Evolutionary conservation across 2,888 invertebrate genomes (phyloP).

Genomic region (Cordilura impudica): DNA sequence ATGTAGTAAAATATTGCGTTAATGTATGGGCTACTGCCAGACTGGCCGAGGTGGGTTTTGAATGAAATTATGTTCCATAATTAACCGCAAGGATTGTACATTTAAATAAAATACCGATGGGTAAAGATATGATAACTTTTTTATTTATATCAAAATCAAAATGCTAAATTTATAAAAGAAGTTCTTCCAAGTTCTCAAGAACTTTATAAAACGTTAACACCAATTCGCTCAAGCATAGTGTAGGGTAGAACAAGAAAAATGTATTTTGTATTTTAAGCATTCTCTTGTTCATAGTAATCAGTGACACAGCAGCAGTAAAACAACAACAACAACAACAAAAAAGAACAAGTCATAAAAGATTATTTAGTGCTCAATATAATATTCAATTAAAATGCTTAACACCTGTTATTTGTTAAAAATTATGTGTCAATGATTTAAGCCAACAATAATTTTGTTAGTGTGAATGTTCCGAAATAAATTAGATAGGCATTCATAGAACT

Average conservation of each 20-base stretch:
- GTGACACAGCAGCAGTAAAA: not conserved
- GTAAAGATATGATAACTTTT: too few species aligned
- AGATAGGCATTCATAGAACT: not conserved
- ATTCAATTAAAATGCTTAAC: constrained; percentile 66
- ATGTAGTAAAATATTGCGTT: too few species aligned
- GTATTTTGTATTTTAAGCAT: not conserved
- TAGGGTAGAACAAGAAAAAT: not conserved
- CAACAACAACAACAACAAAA: constrained; percentile 13
- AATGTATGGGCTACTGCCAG: too few species aligned
- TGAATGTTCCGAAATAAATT: not conserved
- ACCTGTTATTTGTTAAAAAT: constrained; percentile 70
- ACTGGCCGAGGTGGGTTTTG: too few species aligned
- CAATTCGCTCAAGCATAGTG: too few species aligned
- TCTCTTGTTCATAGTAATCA: not conserved
- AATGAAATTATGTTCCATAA: too few species aligned
- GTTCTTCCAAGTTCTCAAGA: too few species aligned
- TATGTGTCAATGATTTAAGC: constrained; percentile 71
- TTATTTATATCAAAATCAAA: too few species aligned
- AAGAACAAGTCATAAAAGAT: constrained; percentile 14
- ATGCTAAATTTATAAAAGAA: too few species aligned
- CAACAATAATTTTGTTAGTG: constrained; percentile 60
- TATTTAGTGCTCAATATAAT: constrained; percentile 44
- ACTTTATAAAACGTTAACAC: too few species aligned
- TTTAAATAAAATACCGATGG: too few species aligned
- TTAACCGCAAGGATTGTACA: too few species aligned